Percentiles rank a stretch among this genome's conserved stretches.
Evolutionary conservation across 2,113 vertebrate species (phyloP).

Genomic region (Connochaetes taurinus): DNA sequence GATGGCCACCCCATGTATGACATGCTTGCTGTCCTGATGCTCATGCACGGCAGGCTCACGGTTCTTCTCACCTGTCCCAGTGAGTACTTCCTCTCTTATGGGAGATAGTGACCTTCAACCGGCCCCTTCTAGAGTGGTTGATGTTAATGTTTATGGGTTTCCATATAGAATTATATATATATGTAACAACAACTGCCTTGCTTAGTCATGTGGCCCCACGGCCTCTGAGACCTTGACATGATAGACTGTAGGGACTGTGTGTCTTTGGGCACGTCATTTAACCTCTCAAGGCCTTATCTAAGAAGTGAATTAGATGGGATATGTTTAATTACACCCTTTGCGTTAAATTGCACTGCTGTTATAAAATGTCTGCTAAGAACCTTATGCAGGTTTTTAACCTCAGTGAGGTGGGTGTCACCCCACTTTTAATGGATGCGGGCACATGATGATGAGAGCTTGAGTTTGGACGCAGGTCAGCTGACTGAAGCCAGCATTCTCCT

Average conservation of each 20-base stretch:
- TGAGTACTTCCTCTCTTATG: not conserved
- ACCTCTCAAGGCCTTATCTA: not conserved
- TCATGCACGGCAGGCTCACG: fast-evolving
- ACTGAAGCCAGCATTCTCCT: not conserved
- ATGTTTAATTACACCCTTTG: not conserved
- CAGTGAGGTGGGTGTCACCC: not conserved
- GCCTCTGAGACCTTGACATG: not conserved
- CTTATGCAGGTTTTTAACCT: not conserved
- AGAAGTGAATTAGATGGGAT: not conserved
- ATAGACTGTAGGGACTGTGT: not conserved
- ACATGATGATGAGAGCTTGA: not conserved
- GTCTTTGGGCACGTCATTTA: not conserved
- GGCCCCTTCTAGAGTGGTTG: not conserved
- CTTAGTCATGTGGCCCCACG: not conserved
- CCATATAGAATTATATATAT: not conserved
- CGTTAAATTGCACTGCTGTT: not conserved
- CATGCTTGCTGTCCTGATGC: not conserved
- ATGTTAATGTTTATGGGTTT: not conserved
- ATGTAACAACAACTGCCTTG: not conserved
- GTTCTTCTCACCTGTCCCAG: not conserved
- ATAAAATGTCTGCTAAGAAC: not conserved
- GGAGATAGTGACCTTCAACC: not conserved
- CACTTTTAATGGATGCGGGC: not conserved
- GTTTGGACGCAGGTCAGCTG: not conserved
- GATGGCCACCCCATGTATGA: not conserved